Evolutionary conservation across 1,140 invertebrate species (phyloP), one percentile per base, ranked within the genome.

Genomic region (Melitaea cinxia): DNA sequence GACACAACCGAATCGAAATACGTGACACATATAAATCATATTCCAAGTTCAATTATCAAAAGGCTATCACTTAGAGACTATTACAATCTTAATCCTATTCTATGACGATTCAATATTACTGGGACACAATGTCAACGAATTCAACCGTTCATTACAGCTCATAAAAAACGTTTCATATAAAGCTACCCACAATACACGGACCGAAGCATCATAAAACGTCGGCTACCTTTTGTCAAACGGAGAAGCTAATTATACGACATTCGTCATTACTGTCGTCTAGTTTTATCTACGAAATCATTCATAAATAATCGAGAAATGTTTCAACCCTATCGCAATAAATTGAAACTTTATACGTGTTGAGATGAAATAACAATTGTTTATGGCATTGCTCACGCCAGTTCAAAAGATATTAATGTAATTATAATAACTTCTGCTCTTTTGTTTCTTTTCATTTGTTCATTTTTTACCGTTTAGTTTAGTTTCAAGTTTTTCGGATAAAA

Each of bases 161-260:
- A 85, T 83, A 82, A 73, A 80, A 82, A 85, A 73, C 66, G 79
- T 59, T 80, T 76, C 75, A 80, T 83, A 84, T 85, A 82, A 75
- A 83, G 83, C 75, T 60, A 60, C 65, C 52, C 67, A 85, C 76
- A 83, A 85, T 80, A 71, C 75, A 82, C 72, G 50, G 62, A 30
- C 68, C 80, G 78, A 71, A 68, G 65, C 56, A 53, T 74, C 79
- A 75, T 82, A 87, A 82, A 85, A 84, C 75, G 58, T 64, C 60
- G 67, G 78, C 82, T 82, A 85, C 83, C 82, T 88, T 85, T 89
- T 80, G 81, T 86, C 77, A 85, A 79, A 85, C 72, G 73, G 55
- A 73, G 82, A 73, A 85, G 75, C 78, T 86, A 80, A 85, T 85
- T 81, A 88, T 85, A 85, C 73, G 77, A 72, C 83, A 82, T 83